Conservation (phyloP, 2,888 invertebrate species). For the Ferdinandea cuprea region DNA sequence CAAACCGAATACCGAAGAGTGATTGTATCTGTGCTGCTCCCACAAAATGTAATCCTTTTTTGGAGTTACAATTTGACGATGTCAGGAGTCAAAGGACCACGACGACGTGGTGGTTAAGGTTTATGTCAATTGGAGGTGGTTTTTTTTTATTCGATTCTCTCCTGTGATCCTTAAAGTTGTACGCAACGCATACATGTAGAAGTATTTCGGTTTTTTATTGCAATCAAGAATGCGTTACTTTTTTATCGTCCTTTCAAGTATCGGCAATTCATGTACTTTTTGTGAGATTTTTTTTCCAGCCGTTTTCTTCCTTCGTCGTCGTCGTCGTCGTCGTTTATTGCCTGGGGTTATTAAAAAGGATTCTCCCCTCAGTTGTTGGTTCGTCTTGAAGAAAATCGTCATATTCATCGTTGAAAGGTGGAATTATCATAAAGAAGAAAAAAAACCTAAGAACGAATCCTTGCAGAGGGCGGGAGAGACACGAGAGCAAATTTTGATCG, state of each 20-base stretch:
- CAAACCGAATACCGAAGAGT: background rate
- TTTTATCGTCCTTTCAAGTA: constrained; percentile 71
- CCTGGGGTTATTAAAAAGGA: constrained; percentile 72
- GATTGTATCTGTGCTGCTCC: constrained; percentile 14
- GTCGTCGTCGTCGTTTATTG: constrained; percentile 52
- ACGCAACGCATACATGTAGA: constrained; percentile 7
- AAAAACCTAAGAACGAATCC: constrained; percentile 19
- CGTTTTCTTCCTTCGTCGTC: background rate
- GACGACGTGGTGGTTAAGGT: constrained; percentile 27
- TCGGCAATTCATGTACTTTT: constrained; percentile 62
- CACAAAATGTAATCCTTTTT: constrained; percentile 68
- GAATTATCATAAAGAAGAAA: constrained; percentile 70
- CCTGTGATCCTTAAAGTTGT: constrained; percentile 16
- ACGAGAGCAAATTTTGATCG: constrained; percentile 30
- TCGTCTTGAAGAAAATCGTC: constrained; percentile 47
- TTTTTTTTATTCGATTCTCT: constrained; percentile 29
- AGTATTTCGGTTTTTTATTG: constrained; percentile 60
- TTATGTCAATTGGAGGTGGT: constrained; percentile 48
- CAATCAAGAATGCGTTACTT: constrained; percentile 74
- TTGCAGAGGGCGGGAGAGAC: constrained; percentile 2
- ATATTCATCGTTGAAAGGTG: constrained; percentile 65
- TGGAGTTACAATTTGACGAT: constrained; percentile 65
- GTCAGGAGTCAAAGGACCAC: constrained; percentile 58
- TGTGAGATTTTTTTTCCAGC: constrained; percentile 26
- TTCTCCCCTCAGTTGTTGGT: constrained; percentile 17